These are phyloP conservation scores for Notocelia uddmanniana DNA, from an alignment of 2,888 invertebrate genomes.

Conservation along the genomic window DNA sequence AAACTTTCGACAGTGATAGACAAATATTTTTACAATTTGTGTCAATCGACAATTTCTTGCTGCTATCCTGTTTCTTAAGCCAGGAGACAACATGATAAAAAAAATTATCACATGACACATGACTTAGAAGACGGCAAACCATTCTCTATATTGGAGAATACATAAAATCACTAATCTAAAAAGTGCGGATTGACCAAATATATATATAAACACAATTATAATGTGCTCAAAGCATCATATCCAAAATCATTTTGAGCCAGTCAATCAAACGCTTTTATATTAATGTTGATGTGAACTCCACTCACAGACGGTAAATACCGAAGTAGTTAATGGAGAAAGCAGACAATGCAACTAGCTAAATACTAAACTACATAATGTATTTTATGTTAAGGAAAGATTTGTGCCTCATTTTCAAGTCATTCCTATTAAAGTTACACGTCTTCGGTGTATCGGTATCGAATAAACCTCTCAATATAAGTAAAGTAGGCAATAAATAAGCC, in stretches of 20 bases:
- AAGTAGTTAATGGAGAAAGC: neutral
- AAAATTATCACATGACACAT: no score
- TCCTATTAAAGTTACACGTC: constrained; percentile 33
- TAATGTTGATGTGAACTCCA: no score
- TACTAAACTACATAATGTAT: neutral
- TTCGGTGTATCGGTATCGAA: constrained; percentile 29
- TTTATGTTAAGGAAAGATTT: neutral
- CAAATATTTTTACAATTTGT: no score
- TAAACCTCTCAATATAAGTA: constrained; percentile 47
- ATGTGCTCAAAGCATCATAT: neutral
- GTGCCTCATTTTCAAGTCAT: constrained; percentile 17
- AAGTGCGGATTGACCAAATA: no score
- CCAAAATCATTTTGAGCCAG: neutral
- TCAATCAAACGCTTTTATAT: neutral
- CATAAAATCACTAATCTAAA: no score
- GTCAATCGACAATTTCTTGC: no score
- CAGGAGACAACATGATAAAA: no score
- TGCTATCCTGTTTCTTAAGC: no score
- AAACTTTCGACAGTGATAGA: no score
- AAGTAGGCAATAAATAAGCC: constrained; percentile 66
- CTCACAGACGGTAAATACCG: neutral
- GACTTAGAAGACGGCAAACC: no score
- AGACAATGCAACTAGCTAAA: neutral
- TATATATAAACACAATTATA: no score
- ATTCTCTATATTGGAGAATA: no score